Evolutionary conservation across 2,797 vertebrate genomes (phyloP), one percentile per base, ranked within the genome.

Genomic region (Anguilla anguilla): DNA sequence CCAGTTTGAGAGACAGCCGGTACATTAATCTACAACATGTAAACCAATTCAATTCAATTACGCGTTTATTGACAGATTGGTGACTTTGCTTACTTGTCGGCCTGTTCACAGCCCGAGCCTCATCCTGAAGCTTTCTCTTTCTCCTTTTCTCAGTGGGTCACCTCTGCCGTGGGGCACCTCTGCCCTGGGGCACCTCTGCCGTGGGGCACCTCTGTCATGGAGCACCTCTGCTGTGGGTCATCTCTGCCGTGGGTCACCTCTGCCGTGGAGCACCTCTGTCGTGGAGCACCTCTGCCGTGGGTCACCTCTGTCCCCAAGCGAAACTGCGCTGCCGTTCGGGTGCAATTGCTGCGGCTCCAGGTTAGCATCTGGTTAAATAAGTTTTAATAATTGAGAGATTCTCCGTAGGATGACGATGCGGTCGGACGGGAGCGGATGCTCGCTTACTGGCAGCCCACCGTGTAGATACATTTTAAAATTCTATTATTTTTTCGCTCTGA

Each of bases 361-460:
- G 88, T 88, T 86, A 57, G 83, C 61, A 83, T 88, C 85, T 64
- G 31, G 88, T 86, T 88, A 88, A 88, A 88, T 88, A 86, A 86
- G 88, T 88, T 88, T 88, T 88, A 88, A 88, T 88, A 88, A 88
- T 88, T 88, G 86, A 88, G 88, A 51, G 85, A 88, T 77, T 88
- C 77, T 85, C 86, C 53, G 85, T 86, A 61, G 88, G 88, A 86
- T 86, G 88, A 88, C 83, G 57, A 31, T 31, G 79, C 85, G 15
- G 59, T 49, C 85, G 39, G 49, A 59, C 69, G 85, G 83, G 35
- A 67, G 53, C 15, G 46, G 74, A 9, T 13, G 43, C 85, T 59
- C 79, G 2, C 49, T 86, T 88, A 88, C 35, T 83, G 85, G 86
- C 85, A 86, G 85, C 77, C 59, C 85, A 43, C 83, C 49, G 25